phyloP scores from a whole-genome alignment of 92 coral and sea anemone genomes.

The Palythoa caribaeorum region DNA sequence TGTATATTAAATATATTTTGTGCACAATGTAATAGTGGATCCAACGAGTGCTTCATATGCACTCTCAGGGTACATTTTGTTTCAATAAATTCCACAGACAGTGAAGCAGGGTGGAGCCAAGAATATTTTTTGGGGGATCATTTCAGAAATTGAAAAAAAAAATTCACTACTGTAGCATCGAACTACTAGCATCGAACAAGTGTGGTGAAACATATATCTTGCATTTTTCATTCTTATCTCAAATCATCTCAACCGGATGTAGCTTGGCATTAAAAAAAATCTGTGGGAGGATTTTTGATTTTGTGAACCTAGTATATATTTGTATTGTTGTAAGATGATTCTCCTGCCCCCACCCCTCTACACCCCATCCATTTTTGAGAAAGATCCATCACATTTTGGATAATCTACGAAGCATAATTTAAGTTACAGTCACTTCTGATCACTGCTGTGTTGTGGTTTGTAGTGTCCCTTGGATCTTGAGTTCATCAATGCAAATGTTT shows the following conservation, averaged over 20 bases:
- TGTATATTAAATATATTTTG: too few relatives aligned
- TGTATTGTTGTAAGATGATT: slow-evolving; percentile 31
- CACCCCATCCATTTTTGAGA: background rate
- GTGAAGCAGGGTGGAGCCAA: too few relatives aligned
- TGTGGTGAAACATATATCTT: too few relatives aligned
- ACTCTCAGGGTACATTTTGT: too few relatives aligned
- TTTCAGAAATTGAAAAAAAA: too few relatives aligned
- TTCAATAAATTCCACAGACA: too few relatives aligned
- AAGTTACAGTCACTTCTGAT: background rate
- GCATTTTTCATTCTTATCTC: background rate
- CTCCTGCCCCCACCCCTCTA: background rate
- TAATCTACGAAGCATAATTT: background rate
- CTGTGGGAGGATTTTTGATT: background rate
- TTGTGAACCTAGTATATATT: background rate
- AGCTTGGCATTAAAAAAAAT: background rate
- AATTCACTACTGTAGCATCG: too few relatives aligned
- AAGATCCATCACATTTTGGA: background rate
- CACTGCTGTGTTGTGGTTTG: slow-evolving; percentile 22
- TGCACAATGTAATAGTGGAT: too few relatives aligned
- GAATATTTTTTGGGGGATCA: too few relatives aligned
- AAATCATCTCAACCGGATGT: too few relatives aligned
- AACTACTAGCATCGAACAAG: too few relatives aligned
- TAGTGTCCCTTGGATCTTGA: slow-evolving; percentile 66
- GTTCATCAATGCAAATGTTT: slow-evolving; percentile 56
- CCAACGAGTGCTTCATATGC: too few relatives aligned